A percentile compares a stretch with the other conserved stretches of the same genome.
phyloP scores from a whole-genome alignment of 2,888 invertebrate species.

The Drosophila phalerata region DNA sequence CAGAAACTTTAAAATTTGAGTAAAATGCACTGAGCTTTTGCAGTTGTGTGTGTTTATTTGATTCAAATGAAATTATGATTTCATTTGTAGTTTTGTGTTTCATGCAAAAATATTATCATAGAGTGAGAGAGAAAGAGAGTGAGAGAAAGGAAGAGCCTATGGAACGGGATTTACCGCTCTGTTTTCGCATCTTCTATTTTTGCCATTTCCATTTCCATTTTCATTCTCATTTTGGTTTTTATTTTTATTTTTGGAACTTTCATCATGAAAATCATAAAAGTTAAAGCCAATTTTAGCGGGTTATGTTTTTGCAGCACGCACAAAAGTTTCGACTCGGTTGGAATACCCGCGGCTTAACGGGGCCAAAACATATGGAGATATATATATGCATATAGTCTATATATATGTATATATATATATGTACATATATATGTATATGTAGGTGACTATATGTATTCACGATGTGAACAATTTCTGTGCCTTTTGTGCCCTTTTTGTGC shows the following conservation, averaged over 20 bases:
- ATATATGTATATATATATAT: slow-evolving; percentile 14
- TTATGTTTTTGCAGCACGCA: slow-evolving; percentile 60
- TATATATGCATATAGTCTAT: neutral
- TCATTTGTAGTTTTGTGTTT: slow-evolving; percentile 57
- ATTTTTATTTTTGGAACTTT: slow-evolving; percentile 40
- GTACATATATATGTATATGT: no score
- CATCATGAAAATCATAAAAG: slow-evolving; percentile 66
- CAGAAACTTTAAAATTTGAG: neutral
- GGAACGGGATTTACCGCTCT: slow-evolving; percentile 18
- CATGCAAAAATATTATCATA: slow-evolving; percentile 58
- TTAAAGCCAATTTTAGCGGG: slow-evolving; percentile 58
- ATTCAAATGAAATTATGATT: slow-evolving; percentile 65
- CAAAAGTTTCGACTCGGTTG: slow-evolving; percentile 57
- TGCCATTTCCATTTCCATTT: slow-evolving; percentile 1
- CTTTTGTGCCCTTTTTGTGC: slow-evolving; percentile 53
- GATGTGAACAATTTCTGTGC: slow-evolving; percentile 27
- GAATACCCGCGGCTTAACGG: slow-evolving; percentile 60
- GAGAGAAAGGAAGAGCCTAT: neutral
- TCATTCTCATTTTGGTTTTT: neutral
- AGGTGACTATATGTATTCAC: slow-evolving; percentile 5
- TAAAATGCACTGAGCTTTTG: neutral
- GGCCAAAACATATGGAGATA: slow-evolving; percentile 21
- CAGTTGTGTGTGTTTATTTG: slow-evolving; percentile 3
- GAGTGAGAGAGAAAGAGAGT: neutral
- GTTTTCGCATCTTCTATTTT: neutral